Percentiles rank a stretch among this genome's conserved stretches.
phyloP scores from a whole-genome alignment of 2,888 invertebrate species.

The Zygothrica quintamaculata region DNA sequence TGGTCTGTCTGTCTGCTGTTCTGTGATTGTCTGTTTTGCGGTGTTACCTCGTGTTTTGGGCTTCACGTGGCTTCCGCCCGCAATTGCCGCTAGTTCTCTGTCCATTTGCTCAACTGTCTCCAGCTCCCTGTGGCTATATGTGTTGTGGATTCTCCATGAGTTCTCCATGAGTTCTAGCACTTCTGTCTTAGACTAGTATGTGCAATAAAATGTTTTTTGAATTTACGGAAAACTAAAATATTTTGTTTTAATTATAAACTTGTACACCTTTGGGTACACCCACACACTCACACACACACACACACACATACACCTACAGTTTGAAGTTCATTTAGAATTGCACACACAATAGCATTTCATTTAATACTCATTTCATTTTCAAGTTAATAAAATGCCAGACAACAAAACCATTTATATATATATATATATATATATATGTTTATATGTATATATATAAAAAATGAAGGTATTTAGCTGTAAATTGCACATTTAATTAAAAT shows the following conservation, averaged over 20 bases:
- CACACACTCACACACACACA: too few relatives aligned
- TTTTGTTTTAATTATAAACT: conserved; percentile 68
- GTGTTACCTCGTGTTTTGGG: conserved; percentile 2
- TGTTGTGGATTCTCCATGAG: background rate
- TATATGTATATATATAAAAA: too few relatives aligned
- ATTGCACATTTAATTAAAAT: too few relatives aligned
- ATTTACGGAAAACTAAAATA: conserved; percentile 50
- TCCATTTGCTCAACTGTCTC: conserved; percentile 3
- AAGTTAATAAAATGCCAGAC: conserved; percentile 32
- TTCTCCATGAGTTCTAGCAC: conserved; percentile 4
- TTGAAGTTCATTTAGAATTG: conserved; percentile 47
- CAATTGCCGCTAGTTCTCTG: background rate
- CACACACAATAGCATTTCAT: conserved; percentile 44
- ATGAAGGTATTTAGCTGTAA: too few relatives aligned
- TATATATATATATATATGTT: too few relatives aligned
- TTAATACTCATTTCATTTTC: conserved; percentile 52
- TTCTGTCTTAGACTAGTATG: conserved; percentile 33
- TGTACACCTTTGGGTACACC: conserved; percentile 16
- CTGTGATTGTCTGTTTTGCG: too few relatives aligned
- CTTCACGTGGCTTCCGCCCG: conserved; percentile 2
- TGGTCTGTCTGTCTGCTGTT: too few relatives aligned
- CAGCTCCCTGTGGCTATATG: background rate
- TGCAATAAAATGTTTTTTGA: conserved; percentile 51
- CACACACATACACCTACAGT: conserved; percentile 38
- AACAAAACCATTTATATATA: too few relatives aligned